phyloP scores from a whole-genome alignment of 53 echinoderm and acorn worm species.

The Glandiceps talaboti region DNA sequence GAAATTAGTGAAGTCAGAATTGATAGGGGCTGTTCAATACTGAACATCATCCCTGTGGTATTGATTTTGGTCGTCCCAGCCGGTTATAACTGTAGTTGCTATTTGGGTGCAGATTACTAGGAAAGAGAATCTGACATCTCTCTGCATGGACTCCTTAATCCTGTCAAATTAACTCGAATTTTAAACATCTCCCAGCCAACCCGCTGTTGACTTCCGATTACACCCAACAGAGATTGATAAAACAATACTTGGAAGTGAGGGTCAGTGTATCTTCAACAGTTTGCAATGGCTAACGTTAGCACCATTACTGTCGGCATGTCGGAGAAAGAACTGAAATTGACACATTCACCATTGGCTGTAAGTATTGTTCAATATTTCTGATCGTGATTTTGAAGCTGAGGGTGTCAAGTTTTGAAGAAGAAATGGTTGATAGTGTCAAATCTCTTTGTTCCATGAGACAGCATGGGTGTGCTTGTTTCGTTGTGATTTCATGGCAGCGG shows the following conservation, averaged over 20 bases:
- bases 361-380: no score
- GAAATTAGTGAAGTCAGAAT: background rate
- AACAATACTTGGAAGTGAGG: no score
- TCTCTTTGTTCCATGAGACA: no score
- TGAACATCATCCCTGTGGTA: background rate
- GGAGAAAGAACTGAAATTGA: background rate
- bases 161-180: no score
- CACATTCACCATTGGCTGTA: background rate
- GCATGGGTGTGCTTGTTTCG: no score
- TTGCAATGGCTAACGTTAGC: background rate
- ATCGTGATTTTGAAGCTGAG: no score
- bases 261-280: no score
- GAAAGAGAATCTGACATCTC: background rate
- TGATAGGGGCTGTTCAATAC: background rate
- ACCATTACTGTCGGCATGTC: background rate
- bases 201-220: background rate
- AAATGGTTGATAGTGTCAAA: no score
- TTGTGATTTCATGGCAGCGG: no score
- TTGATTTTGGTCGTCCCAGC: background rate
- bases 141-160: background rate
- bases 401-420: no score
- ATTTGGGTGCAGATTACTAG: background rate
- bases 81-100: background rate
- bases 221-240: no score
- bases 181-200: no score